Percentiles rank a stretch among this genome's conserved stretches.
Conservation (phyloP, 2,888 invertebrate species). For the Ophion obscuratus region DNA sequence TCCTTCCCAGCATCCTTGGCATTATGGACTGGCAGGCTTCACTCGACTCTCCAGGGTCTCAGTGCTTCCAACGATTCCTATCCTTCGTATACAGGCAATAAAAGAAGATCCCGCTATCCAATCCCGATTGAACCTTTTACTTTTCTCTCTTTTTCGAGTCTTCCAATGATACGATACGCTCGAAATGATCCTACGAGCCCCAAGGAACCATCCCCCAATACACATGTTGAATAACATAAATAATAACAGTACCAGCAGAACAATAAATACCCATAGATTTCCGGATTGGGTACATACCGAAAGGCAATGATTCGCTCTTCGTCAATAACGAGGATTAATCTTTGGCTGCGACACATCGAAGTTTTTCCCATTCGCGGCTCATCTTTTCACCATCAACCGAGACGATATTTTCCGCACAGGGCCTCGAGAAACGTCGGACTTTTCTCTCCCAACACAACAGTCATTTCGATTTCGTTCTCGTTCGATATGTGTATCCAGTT, state of each 20-base stretch:
- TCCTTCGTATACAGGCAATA: conserved; percentile 43
- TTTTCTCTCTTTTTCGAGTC: neutral
- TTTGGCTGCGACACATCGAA: neutral
- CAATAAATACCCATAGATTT: too few relatives aligned
- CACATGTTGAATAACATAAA: too few relatives aligned
- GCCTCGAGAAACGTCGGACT: conserved; percentile 10
- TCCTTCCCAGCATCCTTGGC: conserved; percentile 31
- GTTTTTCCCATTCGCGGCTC: neutral
- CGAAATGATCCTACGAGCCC: too few relatives aligned
- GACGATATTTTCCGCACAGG: conserved; percentile 2
- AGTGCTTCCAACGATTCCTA: conserved; percentile 30
- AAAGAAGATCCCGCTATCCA: conserved; percentile 41
- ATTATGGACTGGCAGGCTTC: conserved; percentile 13
- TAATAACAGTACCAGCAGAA: too few relatives aligned
- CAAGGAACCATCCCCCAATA: too few relatives aligned
- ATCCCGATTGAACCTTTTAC: conserved; percentile 12
- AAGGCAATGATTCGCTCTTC: neutral
- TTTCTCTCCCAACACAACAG: conserved; percentile 7
- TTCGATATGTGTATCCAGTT: conserved; percentile 1
- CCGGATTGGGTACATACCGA: too few relatives aligned
- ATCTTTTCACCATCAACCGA: conserved; percentile 14
- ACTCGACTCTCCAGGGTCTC: conserved; percentile 19
- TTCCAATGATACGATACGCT: too few relatives aligned
- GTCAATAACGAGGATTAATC: neutral
- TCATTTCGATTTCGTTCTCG: conserved; percentile 12